Conservation (phyloP, 2,888 invertebrate genomes). For the Agrotis exclamationis region DNA sequence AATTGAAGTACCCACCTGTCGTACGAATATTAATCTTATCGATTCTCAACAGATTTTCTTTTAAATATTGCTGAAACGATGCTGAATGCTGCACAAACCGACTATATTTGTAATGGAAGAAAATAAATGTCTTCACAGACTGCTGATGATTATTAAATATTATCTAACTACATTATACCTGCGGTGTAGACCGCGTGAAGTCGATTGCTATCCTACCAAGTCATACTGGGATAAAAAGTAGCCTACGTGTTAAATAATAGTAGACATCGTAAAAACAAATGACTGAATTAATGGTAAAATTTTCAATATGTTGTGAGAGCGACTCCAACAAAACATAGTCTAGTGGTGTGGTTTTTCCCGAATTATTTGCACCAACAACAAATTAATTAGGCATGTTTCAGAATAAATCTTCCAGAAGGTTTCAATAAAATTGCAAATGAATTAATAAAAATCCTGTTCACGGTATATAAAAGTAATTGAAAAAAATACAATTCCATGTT, state of each 20-base stretch:
- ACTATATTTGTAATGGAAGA: neutral
- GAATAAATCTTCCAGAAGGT: neutral
- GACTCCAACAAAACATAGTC: neutral
- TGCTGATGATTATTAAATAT: neutral
- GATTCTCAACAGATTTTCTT: conserved; percentile 6
- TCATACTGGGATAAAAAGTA: no score
- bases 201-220: no score
- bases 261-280: conserved; percentile 1
- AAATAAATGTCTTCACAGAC: neutral
- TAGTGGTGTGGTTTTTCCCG: neutral
- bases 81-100: conserved; percentile 14
- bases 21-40: conserved; percentile 42
- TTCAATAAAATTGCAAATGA: conserved; percentile 15
- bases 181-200: no score
- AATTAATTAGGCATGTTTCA: neutral
- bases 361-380: neutral
- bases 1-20: conserved; percentile 36
- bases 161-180: no score
- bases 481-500: conserved; percentile 29
- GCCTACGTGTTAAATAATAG: no score
- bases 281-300: neutral
- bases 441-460: conserved; percentile 9
- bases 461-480: neutral
- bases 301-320: neutral
- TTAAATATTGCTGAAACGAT: conserved; percentile 8